Evolutionary conservation across 2,113 vertebrate genomes (phyloP).

Genomic region (Elachura formosa): DNA sequence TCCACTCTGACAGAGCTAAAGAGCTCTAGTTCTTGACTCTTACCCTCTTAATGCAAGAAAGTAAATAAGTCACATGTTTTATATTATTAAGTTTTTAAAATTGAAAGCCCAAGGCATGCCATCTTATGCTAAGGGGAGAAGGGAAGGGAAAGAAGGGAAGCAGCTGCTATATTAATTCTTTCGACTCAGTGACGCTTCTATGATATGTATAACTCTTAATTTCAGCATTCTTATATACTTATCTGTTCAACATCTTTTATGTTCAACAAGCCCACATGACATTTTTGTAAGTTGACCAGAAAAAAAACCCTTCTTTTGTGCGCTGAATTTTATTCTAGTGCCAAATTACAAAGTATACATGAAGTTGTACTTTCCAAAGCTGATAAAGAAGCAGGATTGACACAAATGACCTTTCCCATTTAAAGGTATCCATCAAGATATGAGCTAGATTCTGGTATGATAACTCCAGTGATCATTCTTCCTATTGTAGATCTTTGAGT

Average conservation of each 20-base stretch:
- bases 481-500: neutral
- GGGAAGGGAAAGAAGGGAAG: neutral
- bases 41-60: constrained; percentile 34
- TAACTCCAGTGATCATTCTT: neutral
- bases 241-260: neutral
- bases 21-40: constrained; percentile 51
- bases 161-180: neutral
- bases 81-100: neutral
- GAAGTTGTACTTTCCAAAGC: neutral
- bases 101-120: neutral
- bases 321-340: neutral
- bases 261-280: neutral
- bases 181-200: neutral
- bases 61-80: constrained; percentile 8
- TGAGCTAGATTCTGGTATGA: neutral
- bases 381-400: neutral
- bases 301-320: neutral
- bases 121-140: neutral
- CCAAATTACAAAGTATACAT: neutral
- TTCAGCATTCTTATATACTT: neutral
- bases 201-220: neutral
- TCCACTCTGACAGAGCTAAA: constrained; percentile 49
- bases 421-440: neutral
- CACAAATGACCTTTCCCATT: neutral
- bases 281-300: neutral